Evolutionary conservation across 2,888 invertebrate species (phyloP).

Genomic region (Dasysyrphus tricinctus): DNA sequence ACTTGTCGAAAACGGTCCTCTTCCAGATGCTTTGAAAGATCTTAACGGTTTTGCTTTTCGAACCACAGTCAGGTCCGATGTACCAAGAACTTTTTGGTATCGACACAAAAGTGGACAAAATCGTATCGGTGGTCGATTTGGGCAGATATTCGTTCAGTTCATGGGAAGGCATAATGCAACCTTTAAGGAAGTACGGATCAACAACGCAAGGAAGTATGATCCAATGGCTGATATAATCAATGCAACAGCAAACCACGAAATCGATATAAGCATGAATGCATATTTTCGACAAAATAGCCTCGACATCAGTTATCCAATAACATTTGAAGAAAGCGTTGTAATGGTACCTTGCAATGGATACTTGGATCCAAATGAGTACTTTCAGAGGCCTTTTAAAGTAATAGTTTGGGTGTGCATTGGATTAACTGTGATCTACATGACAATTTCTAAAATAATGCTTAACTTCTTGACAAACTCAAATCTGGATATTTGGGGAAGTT

Average conservation of each 20-base stretch:
- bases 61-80: conserved; percentile 8
- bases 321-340: not conserved
- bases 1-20: not conserved
- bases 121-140: conserved; percentile 24
- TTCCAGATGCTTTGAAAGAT: conserved; percentile 37
- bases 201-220: not conserved
- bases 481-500: not conserved
- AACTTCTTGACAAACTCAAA: not conserved
- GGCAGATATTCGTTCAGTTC: not conserved
- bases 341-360: not conserved
- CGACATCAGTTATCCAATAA: not conserved
- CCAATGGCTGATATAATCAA: not conserved
- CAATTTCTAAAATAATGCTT: not conserved
- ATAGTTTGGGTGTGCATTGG: not conserved
- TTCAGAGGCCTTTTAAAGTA: not conserved
- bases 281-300: not conserved
- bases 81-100: conserved; percentile 28
- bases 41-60: conserved; percentile 40
- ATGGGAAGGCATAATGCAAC: not conserved
- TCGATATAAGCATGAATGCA: not conserved
- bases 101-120: not conserved
- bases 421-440: not conserved
- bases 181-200: not conserved
- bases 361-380: not conserved
- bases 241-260: not conserved